Evolutionary conservation across 1,140 invertebrate genomes (phyloP), one percentile per base, ranked within the genome.

Genomic region (Tetranychus urticae): DNA sequence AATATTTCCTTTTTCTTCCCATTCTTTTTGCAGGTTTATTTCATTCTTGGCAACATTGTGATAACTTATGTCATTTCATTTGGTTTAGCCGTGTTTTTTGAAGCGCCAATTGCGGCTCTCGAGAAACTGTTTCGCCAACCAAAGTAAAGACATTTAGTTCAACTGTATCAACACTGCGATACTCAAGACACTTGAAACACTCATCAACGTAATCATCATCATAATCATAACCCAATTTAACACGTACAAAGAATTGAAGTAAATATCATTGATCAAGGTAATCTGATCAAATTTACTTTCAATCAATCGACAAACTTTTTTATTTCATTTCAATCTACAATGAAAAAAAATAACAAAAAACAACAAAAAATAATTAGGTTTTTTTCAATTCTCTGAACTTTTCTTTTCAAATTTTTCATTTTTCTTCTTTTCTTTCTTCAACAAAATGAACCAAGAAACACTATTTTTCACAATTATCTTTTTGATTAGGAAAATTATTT

Each of bases 81-180:
- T 60, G 58, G 73, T n/a, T 47, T 70, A 6, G 69, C 71, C 3
- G 50, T 73, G 50, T 64, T 69, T 1, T 70, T 73, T 63, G 73
- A 74, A 64, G 67, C 68, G 10, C 73, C 73, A 48, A 64, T 73
- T 56, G 64, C 73, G 31, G 67, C 66, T 1, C 39, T 73, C 34
- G 71, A 72, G 50, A 70, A 70, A 62, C 61, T 68, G 13, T 33
- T 72, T 8, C 37, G 63, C 1, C 56, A 13, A 45, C 8, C n/a
- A 52, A 12, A n/a, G 23, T 52, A 52, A 23, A 52, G 7, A 6
- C 31, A 52, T n/a, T 52, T n/a, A 52, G n/a, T 4, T 52, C 1
- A 6, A n/a, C n/a, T 2, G 2, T 33, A 1, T 31, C 12, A 13
- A n/a, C 50, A 52, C 48, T 5, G 14, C 50, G 7, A 52, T 31